phyloP scores from a whole-genome alignment of 2,797 vertebrate species.

The Tragelaphus eurycerus region DNA sequence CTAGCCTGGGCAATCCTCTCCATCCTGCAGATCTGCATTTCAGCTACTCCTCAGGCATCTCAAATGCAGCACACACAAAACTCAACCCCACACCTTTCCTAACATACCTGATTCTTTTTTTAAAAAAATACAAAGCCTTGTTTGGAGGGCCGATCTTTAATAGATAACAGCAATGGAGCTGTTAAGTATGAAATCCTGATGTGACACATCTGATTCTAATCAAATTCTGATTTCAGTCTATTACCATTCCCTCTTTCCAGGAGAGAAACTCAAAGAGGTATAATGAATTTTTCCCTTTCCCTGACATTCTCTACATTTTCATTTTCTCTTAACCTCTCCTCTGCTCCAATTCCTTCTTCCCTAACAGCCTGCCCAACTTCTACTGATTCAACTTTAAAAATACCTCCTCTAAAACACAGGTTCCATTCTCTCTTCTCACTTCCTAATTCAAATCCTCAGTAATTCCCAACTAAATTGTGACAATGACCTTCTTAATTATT shows the following conservation, averaged over 20 bases:
- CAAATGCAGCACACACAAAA: neutral
- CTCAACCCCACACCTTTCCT: neutral
- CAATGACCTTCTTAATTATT: neutral
- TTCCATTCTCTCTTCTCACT: neutral
- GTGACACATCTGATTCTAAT: neutral
- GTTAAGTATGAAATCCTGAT: neutral
- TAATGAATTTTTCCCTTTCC: neutral
- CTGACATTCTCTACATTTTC: neutral
- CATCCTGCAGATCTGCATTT: neutral
- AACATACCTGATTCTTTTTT: neutral
- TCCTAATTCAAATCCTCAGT: neutral
- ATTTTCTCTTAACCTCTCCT: neutral
- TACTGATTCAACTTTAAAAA: neutral
- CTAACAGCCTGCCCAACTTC: neutral
- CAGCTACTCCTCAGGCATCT: neutral
- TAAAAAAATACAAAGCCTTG: neutral
- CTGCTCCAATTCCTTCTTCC: neutral
- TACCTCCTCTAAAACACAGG: neutral
- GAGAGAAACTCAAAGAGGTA: neutral
- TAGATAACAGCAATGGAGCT: neutral
- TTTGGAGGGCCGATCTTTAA: neutral
- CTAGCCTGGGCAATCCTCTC: neutral
- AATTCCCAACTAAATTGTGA: neutral
- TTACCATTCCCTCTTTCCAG: neutral
- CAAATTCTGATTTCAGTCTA: neutral